Conservation (phyloP, 1,140 invertebrate species). For the Magallana angulata region DNA sequence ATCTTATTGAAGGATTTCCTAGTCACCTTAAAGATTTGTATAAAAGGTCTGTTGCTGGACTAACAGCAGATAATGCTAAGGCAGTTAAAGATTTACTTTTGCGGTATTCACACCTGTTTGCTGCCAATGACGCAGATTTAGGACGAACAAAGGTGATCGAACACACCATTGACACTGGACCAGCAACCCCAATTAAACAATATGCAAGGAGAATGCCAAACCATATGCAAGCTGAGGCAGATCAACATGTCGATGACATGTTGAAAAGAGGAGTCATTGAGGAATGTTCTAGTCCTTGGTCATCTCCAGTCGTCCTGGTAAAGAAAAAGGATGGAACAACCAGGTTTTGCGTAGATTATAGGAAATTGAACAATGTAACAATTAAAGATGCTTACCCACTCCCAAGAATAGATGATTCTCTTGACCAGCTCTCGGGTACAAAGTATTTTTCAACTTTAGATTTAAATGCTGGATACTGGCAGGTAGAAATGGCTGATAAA, state of each 20-base stretch:
- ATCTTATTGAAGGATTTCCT: neutral
- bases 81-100: neutral
- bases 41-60: neutral
- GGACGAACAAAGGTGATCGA: slow-evolving; percentile 51
- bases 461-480: slow-evolving; percentile 67
- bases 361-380: slow-evolving; percentile 20
- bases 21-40: slow-evolving; percentile 28
- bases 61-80: neutral
- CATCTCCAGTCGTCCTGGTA: slow-evolving; percentile 13
- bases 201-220: slow-evolving; percentile 43
- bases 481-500: slow-evolving; percentile 71
- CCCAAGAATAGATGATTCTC: slow-evolving; percentile 33
- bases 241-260: neutral
- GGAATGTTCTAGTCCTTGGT: slow-evolving; percentile 11
- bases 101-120: slow-evolving; percentile 40
- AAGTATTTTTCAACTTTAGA: slow-evolving; percentile 17
- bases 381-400: slow-evolving; percentile 37
- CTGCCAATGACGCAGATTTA: slow-evolving; percentile 48
- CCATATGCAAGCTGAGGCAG: slow-evolving; percentile 26
- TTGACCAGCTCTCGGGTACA: neutral
- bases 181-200: slow-evolving; percentile 52
- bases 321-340: slow-evolving; percentile 39
- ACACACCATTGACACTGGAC: slow-evolving; percentile 55
- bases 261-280: neutral
- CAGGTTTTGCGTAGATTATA: slow-evolving; percentile 42